Conservation (phyloP, 2,113 vertebrate species). For the Laticauda laticaudata region DNA sequence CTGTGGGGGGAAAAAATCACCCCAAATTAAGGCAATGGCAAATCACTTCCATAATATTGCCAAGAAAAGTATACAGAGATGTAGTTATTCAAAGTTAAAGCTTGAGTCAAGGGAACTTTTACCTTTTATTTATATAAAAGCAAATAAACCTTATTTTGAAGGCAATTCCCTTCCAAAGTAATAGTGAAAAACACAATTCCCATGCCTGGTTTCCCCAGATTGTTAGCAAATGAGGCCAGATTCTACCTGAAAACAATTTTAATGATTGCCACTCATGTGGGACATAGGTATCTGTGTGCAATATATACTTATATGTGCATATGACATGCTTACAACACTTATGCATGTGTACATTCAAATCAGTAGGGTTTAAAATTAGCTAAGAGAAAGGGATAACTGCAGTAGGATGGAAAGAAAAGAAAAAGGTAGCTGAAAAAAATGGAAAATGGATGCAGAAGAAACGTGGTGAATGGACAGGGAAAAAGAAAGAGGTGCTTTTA, state of each 20-base stretch:
- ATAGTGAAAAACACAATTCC: neutral
- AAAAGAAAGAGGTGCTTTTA: neutral
- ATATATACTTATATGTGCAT: neutral
- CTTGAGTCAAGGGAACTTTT: neutral
- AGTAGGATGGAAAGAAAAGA: neutral
- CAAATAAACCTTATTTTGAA: neutral
- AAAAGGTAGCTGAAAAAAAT: neutral
- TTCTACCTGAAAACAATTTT: neutral
- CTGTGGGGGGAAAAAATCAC: neutral
- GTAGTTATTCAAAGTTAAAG: neutral
- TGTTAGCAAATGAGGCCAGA: neutral
- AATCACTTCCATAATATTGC: neutral
- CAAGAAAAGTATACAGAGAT: neutral
- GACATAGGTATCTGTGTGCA: neutral
- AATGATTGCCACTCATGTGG: neutral
- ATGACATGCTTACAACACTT: neutral
- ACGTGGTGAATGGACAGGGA: neutral
- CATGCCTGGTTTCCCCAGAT: neutral
- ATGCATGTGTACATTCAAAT: neutral
- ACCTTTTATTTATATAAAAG: neutral
- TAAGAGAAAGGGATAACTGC: neutral
- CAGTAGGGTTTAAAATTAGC: neutral
- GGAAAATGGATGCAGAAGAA: neutral
- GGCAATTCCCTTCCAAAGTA: neutral
- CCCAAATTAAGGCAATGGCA: neutral